phyloP scores from a whole-genome alignment of 2,113 vertebrate genomes.

The Amphilophus citrinellus region DNA sequence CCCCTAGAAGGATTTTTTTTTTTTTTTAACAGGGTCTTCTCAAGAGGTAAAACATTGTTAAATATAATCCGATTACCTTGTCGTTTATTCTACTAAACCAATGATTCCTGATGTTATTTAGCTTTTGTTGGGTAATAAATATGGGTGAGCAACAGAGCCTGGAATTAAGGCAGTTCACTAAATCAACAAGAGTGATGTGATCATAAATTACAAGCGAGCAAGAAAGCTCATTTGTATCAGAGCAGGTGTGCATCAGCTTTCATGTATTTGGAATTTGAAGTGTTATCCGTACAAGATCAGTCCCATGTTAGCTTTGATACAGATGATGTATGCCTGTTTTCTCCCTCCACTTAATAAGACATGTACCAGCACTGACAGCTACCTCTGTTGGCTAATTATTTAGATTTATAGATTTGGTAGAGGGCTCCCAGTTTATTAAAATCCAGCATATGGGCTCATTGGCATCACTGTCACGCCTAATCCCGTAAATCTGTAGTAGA shows the following conservation, averaged over 20 bases:
- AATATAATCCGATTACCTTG: not conserved
- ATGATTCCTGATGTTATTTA: not conserved
- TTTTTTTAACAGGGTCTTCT: not conserved
- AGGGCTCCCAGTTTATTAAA: conserved; percentile 34
- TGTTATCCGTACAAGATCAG: not conserved
- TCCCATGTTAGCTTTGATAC: not conserved
- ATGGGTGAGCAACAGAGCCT: not conserved
- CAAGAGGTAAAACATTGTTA: not conserved
- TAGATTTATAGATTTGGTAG: conserved; percentile 45
- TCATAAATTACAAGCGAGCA: conserved; percentile 13
- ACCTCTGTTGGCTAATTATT: conserved; percentile 19
- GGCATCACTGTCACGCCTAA: conserved; percentile 45
- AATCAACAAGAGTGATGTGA: conserved; percentile 2
- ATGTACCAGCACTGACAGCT: not conserved
- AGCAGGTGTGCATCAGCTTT: not conserved
- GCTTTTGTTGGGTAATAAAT: not conserved
- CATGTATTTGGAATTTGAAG: not conserved
- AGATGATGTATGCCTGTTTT: not conserved
- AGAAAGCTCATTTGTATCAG: not conserved
- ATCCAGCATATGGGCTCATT: conserved; percentile 53
- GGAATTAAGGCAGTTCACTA: conserved; percentile 10
- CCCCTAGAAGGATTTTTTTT: not conserved
- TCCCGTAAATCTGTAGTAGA: conserved; percentile 58
- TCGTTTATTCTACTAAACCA: not conserved
- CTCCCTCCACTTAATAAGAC: conserved; percentile 5